Evolutionary conservation across 2,113 vertebrate genomes (phyloP).

Genomic region (Leucosticte australis): DNA sequence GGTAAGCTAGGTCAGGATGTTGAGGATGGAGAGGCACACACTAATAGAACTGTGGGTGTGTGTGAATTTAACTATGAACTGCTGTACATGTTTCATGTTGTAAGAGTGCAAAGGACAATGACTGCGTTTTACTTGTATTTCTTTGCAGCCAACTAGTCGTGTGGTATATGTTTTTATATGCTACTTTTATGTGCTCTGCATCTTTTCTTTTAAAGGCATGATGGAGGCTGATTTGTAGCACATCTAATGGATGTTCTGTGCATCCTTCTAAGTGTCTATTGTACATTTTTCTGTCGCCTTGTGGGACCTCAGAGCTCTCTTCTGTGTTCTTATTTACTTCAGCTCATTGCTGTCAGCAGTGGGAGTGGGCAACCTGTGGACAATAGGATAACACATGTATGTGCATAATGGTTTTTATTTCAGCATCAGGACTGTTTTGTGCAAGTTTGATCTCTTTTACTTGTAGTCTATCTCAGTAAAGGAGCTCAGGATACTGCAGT

Average conservation of each 20-base stretch:
- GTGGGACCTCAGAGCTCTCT: background rate
- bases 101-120: background rate
- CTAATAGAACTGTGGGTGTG: background rate
- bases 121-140: background rate
- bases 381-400: rapidly evolving
- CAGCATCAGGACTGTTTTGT: background rate
- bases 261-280: background rate
- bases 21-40: background rate
- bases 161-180: background rate
- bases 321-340: background rate
- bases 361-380: background rate
- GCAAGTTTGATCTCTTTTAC: background rate
- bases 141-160: background rate
- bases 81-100: background rate
- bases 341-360: background rate
- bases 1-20: background rate
- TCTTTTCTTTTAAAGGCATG: background rate
- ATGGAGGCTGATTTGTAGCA: background rate
- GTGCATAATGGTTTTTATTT: background rate
- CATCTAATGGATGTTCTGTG: background rate
- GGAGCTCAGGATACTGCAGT: background rate
- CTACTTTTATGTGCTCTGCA: background rate
- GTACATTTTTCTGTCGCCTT: rapidly evolving
- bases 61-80: background rate
- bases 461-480: background rate